Evolutionary conservation across 2,797 vertebrate genomes (phyloP).

Genomic region (Jordanella pulchra): DNA sequence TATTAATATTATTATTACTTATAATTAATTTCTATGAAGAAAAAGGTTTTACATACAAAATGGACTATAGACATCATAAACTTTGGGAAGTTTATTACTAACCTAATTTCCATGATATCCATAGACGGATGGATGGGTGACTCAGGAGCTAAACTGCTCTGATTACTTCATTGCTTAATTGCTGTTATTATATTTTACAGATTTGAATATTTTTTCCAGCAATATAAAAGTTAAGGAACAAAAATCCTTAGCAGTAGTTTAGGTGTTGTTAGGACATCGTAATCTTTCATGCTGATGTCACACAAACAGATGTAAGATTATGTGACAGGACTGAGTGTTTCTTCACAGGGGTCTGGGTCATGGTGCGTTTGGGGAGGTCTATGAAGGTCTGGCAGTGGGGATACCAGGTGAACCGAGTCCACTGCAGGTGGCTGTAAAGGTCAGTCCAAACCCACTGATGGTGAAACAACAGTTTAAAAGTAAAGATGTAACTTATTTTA

Average conservation of each 20-base stretch:
- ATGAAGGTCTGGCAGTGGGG: constrained; percentile 94
- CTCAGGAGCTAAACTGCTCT: too few species aligned
- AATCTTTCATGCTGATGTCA: not conserved
- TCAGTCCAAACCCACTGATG: constrained; percentile 48
- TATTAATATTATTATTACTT: too few species aligned
- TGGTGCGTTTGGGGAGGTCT: constrained; percentile 97
- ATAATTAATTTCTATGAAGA: too few species aligned
- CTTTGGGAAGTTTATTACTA: too few species aligned
- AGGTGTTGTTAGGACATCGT: not conserved
- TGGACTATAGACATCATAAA: too few species aligned
- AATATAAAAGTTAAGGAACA: constrained; percentile 14
- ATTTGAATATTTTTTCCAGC: constrained; percentile 35
- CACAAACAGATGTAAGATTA: constrained; percentile 6
- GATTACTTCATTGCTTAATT: constrained; percentile 32
- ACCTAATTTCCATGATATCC: too few species aligned
- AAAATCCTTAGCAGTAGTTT: not conserved
- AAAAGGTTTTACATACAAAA: too few species aligned
- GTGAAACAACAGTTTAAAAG: constrained; percentile 1
- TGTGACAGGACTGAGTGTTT: constrained; percentile 23
- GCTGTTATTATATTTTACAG: constrained; percentile 35
- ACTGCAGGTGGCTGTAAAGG: constrained; percentile 98
- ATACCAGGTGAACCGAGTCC: constrained; percentile 91
- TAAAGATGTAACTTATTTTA: not conserved
- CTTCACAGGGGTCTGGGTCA: constrained; percentile 91
- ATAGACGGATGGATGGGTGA: too few species aligned